Base-by-base conservation (phyloP, 2,888 invertebrate species). In the Drosophila sordidapex region DNA sequence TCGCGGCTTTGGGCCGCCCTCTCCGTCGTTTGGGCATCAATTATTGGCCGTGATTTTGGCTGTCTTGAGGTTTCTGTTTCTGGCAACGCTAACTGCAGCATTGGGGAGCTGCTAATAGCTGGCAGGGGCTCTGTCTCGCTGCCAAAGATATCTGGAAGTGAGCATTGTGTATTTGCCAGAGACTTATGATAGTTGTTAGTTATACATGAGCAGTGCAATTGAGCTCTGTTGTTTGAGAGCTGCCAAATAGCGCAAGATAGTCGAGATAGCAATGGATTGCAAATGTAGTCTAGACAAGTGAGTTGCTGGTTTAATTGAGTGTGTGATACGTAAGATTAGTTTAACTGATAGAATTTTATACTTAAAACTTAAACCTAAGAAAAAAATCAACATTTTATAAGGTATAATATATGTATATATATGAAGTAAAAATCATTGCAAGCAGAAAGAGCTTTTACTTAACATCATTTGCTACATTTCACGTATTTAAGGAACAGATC, bases 11-110 rank as follows among this genome's bases (percentile, higher is more conserved):
- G 74, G 66, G 74, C 65, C 76, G 52, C 62, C 79, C 58, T 67
- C 57, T 73, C 76, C 78, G 62, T 69, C 56, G 76, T 76, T 58
- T 68, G 64, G 74, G 71, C 84, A 85, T 84, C 88, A 85, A 87
- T 84, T 84, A 85, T 76, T 82, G 86, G 72, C 79, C 71, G 79
- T 85, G 83, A 81, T 83, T 82, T 79, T 81, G 83, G 71, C 81
- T 82, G 78, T 76, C 82, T 84, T 68, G 77, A 56, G 77, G 69
- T 76, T 79, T 79, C 54, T 46, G 57, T 43, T 57, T 43, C 43
- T 77, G 77, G 71, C 76, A 63, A 36, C 66, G 67, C 48, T 57
- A 29, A 51, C 61, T 57, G 72, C 72, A 53, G 27, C 69, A 40
- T 51, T 53, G 59, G 70, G 74, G 64, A 69, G 57, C 64, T 59